Evolutionary conservation across 1,140 invertebrate genomes (phyloP).

Genomic region (Onthophagus taurus): DNA sequence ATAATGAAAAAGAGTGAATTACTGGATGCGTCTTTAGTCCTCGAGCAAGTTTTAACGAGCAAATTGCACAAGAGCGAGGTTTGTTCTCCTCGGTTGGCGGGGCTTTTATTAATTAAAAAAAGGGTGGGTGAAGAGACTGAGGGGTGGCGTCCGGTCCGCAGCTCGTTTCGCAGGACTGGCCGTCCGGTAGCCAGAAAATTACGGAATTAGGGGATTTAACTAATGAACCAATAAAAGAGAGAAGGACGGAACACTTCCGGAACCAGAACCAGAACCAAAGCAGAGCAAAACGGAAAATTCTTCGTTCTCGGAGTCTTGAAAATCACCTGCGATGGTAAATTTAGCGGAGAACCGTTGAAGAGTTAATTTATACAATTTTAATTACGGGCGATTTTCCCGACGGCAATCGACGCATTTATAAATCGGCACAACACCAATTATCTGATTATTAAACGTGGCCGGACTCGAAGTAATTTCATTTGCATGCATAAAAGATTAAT

Average conservation of each 20-base stretch:
- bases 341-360: no score
- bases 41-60: slow-evolving; percentile 11
- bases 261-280: no score
- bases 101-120: slow-evolving; percentile 11
- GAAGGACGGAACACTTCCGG: slow-evolving; percentile 5
- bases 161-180: neutral
- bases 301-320: no score
- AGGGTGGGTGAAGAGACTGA: neutral
- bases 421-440: no score
- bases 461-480: no score
- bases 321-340: no score
- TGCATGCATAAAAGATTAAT: no score
- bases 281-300: no score
- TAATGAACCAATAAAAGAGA: slow-evolving; percentile 11
- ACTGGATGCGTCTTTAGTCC: slow-evolving; percentile 6
- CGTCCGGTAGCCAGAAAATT: neutral
- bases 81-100: neutral
- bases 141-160: neutral
- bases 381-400: no score
- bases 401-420: no score
- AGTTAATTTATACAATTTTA: no score
- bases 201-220: slow-evolving; percentile 10
- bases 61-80: slow-evolving; percentile 7
- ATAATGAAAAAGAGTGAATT: slow-evolving; percentile 12
- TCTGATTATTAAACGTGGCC: no score